A percentile compares a stretch with the other conserved stretches of the same genome.
These are phyloP conservation scores for Hydropotes inermis DNA, from an alignment of 2,113 vertebrate species.

Conservation along the genomic window DNA sequence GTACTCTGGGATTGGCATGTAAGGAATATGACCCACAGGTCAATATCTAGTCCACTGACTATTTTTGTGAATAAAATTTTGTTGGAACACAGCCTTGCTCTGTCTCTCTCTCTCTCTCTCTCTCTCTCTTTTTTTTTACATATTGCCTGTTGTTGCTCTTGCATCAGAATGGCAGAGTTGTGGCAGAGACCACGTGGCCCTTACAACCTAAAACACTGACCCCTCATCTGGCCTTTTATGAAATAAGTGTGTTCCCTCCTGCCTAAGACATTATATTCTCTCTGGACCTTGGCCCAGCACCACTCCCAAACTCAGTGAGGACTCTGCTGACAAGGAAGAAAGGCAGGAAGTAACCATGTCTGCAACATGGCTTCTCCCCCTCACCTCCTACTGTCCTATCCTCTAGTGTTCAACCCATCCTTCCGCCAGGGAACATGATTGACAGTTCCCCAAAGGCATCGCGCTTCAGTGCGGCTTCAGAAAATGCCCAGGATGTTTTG, in stretches of 20 bases:
- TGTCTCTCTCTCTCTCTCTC: fast-evolving
- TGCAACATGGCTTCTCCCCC: background rate
- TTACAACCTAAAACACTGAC: background rate
- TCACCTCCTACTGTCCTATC: background rate
- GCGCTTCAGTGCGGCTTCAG: background rate
- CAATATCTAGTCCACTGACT: background rate
- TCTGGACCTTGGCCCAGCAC: background rate
- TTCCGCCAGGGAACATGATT: background rate
- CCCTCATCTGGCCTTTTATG: background rate
- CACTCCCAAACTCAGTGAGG: background rate
- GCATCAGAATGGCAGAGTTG: background rate
- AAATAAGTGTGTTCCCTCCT: background rate
- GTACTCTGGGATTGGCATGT: background rate
- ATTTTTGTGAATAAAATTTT: background rate
- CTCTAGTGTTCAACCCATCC: background rate
- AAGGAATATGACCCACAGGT: background rate
- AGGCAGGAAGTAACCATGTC: background rate
- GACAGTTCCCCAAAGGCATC: background rate
- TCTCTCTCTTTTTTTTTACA: background rate
- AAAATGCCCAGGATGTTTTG: background rate
- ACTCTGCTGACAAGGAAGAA: background rate
- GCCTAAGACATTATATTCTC: background rate
- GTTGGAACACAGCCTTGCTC: background rate
- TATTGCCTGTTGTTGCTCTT: background rate
- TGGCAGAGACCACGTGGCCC: background rate